Evolutionary conservation across 2,113 vertebrate species (phyloP).

Genomic region (Polyodon spathula): DNA sequence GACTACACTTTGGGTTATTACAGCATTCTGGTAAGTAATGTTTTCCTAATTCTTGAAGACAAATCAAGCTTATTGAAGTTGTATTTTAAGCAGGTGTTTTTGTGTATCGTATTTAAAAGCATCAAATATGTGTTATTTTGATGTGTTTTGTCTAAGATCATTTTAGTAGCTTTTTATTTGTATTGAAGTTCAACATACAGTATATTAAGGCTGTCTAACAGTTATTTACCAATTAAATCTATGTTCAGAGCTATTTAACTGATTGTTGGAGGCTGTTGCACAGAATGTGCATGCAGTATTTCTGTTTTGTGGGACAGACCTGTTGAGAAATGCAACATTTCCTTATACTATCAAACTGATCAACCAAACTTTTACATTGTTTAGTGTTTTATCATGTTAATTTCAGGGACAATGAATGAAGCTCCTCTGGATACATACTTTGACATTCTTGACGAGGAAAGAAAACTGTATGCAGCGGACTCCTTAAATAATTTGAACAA

Average conservation of each 20-base stretch:
- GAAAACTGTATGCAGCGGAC: constrained; percentile 62
- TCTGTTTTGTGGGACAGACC: background rate
- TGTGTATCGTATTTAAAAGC: background rate
- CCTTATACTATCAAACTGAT: no score
- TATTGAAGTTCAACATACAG: no score
- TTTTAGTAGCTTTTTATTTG: no score
- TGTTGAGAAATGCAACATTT: background rate
- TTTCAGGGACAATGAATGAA: constrained; percentile 50
- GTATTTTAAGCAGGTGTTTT: background rate
- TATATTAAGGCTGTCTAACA: no score
- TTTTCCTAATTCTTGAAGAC: background rate
- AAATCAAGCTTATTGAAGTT: no score
- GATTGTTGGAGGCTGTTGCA: no score
- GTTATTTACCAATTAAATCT: no score
- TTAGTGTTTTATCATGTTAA: constrained; percentile 4
- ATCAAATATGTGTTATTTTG: no score
- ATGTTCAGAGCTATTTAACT: no score
- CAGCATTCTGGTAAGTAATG: background rate
- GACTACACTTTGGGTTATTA: background rate
- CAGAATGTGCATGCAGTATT: no score
- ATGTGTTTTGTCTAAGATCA: no score
- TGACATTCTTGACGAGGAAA: constrained; percentile 31
- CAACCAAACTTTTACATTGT: no score
- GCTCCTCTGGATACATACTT: constrained; percentile 36
- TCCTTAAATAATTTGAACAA: constrained; percentile 67